Base-by-base conservation (phyloP, 2,888 invertebrate species). In the Pteria penguin region DNA sequence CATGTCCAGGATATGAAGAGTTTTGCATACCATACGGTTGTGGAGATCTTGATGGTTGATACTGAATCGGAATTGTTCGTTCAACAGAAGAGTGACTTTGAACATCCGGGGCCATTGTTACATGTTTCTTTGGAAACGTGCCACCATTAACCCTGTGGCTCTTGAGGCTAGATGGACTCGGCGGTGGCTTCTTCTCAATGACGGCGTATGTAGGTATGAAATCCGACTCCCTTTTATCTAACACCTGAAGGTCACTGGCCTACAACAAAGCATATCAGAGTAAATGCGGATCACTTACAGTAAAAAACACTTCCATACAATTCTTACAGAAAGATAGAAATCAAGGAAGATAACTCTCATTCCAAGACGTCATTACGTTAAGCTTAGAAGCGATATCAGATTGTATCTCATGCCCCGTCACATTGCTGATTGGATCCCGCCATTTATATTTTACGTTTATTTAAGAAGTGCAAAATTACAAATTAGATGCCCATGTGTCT, bases 51-150 rank as follows among this genome's bases (percentile, higher is more conserved):
- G 26, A 36, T 3, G 62, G 33, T 1, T 68, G 45, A 33, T 71
- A 63, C 27, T 72, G 67, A 24, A 76, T 54, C 4, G 72, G 69
- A 45, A 0, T 45, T 27, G 65, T 36, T 24, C 57, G 32, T 24
- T 62, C 70, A 45, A 24, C 55, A 8, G 18, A 26, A 31, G 57
- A 29, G n/a, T 52, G 33, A 26, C 58, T 4, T 26, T 65, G 65
- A 5, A 81, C 76, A 52, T 79, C 83, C 14, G 87, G 87, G 5
- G 86, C 82, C 68, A 88, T 83, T 8, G 88, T 87, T 67, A 88
- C 88, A 58, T 82, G 82, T 67, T 87, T 87, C 70, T 87, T 88
- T 24, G 81, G 65, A 11, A 79, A 75, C 14, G 83, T 77, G 4
- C 79, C 75, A 14, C 81, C 78, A 57, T 81, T 81, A 2, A 80